A percentile compares a stretch with the other conserved stretches of the same genome.
These are phyloP conservation scores for Acrobasis suavella DNA, from an alignment of 2,888 invertebrate species.

Conservation along the genomic window DNA sequence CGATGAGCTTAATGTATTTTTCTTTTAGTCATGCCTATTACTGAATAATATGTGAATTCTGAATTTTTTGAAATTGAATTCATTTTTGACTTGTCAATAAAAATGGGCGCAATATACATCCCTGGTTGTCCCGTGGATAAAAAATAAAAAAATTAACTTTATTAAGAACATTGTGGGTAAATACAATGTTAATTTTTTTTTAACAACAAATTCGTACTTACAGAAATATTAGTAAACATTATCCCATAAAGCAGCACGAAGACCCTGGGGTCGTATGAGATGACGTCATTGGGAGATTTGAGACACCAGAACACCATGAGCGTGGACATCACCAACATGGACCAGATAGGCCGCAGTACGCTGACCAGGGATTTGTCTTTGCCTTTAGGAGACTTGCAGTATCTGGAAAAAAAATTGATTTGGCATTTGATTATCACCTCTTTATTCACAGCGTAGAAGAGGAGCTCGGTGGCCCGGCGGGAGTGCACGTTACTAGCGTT, in stretches of 20 bases:
- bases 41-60: no score
- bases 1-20: no score
- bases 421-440: no score
- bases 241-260: conserved; percentile 94
- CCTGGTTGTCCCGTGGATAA: no score
- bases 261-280: conserved; percentile 92
- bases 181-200: no score
- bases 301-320: conserved; percentile 86
- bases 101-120: not conserved
- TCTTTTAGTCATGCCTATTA: no score
- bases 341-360: conserved; percentile 78
- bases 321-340: conserved; percentile 84
- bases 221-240: conserved; percentile 97
- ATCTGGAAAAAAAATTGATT: conserved; percentile 72
- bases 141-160: not conserved
- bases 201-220: conserved; percentile 77
- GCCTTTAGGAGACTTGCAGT: conserved; percentile 89
- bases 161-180: no score
- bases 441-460: no score
- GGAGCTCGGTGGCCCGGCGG: no score
- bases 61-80: no score
- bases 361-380: conserved; percentile 89
- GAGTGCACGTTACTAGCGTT: no score
- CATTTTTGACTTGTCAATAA: no score
- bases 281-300: conserved; percentile 88